Base-by-base conservation (phyloP, 1,140 invertebrate genomes). In the Drosophila pseudoananassae region DNA sequence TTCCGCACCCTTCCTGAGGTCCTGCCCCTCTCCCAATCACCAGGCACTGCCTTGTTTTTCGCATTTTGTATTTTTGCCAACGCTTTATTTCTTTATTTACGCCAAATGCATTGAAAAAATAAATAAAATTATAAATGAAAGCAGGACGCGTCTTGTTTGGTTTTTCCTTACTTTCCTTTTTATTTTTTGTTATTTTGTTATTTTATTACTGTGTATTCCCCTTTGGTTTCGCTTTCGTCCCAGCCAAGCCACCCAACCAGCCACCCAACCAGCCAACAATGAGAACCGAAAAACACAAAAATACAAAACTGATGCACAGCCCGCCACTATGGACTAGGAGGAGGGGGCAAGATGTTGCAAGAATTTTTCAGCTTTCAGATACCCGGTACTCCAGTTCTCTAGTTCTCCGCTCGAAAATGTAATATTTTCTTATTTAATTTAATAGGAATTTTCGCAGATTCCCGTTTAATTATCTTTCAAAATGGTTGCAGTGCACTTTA, bases 51-150 rank as follows among this genome's bases (percentile, higher is more conserved):
- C 51, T 55, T 61, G 38, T 72, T 56, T 76, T 36, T 52, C 63
- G 63, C 63, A 36, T 76, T 75, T 65, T 59, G 47, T 77, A 57
- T 80, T 76, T 43, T 60, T 71, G 50, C 57, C 66, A 71, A 59
- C 66, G 60, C 68, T 82, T 83, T 78, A 76, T 58, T 83, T 66
- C 79, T 78, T 83, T 83, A 83, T 83, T 83, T 83, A 77, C 80
- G 45, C 75, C 72, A 66, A 83, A 83, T 83, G 79, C 79, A 83
- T 83, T 87, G 82, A 75, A 72, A 78, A 85, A 78, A 85, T 87
- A 85, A 87, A 85, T 78, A 85, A 88, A 88, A 89, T 88, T 88
- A 88, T 88, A 88, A 88, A 83, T 83, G 79, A 83, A 87, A 70
- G 81, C 74, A 64, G 71, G 64, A 69, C 66, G 66, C 66, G 52